Base-by-base conservation (phyloP, 1,140 invertebrate species). In the Bilobella aurantiaca region DNA sequence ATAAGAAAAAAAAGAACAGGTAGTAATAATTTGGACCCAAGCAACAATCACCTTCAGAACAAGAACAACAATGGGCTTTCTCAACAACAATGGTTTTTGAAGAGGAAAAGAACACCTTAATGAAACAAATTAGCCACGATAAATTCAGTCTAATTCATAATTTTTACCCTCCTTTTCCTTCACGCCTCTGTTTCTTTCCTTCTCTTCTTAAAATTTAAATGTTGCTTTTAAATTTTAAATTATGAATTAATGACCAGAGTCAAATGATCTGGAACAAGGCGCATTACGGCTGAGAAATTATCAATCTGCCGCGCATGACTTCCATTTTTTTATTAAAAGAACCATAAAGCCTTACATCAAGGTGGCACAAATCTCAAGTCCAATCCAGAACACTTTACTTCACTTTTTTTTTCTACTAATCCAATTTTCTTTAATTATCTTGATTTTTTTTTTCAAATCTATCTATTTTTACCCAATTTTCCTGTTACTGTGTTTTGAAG, bases 11-110 rank as follows among this genome's bases (percentile, higher is more conserved):
- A 14, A 14, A 53, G 25, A 53, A 23, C 23, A 49, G 18, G 47
- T 28, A n/a, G 53, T 27, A 63, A n/a, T 63, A 63, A 63, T 32
- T 63, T 53, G 23, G 5, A 23, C 12, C 12, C 8, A n/a, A n/a
- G n/a, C n/a, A n/a, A n/a, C n/a, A n/a, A n/a, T n/a, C n/a, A n/a
- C n/a, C n/a, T n/a, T n/a, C n/a, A 53, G 49, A 53, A 53, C 5
- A 53, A 53, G 23, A 53, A 53, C 23, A 53, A 53, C 49, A 53
- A 53, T 53, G 49, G 49, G 21, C 14, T 18, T 18, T 18, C 34
- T 18, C 34, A 42, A 18, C 8, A 42, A 42, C 18, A 42, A 42
- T 42, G 34, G 49, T n/a, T n/a, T n/a, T n/a, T n/a, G 23, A 53
- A 53, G 49, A 5, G 23, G 23, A 42, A 42, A 42, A 12, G 37